Base-by-base conservation (phyloP, 2,888 invertebrate species). In the Lampropteryx suffumata region DNA sequence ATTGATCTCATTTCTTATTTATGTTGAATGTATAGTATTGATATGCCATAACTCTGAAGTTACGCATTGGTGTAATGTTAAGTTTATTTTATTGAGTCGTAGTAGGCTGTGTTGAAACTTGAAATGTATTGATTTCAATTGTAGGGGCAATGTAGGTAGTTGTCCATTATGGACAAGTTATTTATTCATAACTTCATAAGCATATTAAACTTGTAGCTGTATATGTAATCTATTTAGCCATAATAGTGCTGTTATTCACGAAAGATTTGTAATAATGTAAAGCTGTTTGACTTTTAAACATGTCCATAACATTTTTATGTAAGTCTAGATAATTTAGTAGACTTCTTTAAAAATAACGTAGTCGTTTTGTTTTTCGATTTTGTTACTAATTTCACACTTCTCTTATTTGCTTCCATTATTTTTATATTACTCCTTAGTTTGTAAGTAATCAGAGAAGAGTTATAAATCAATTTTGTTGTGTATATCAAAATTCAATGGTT, bases 1-100 rank as follows among this genome's bases (percentile, higher is more conserved):
- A 81, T 82, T 87, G 87, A 87, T 87, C 87, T 87, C 88, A 87
- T 85, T 76, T 79, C 71, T 80, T 79, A 83, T 84, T 84, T 83
- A 84, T 82, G 69, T 77, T 72, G 79, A 76, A 76, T 75, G 71
- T 74, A 75, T 79, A 78, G 71, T 80, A 77, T 82, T 78, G 75
- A 76, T 81, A 83, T 82, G 85, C 84, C 87, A 84, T 85, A 82
- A 66, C 71, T 71, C 71, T 66, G 73, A 76, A 70, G 67, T 82
- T 80, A 82, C 82, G 83, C 83, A 80, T 77, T 65, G 73, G 74
- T 78, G 57, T 80, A 74, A 71, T 64, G 69, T 78, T 75, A 72
- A 71, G 76, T 76, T 67, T 67, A 65, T 64, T 72, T 58, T 63
- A 67, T 66, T 48, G 53, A 70, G 73, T 70, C 72, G 64, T 61